phyloP scores from a whole-genome alignment of 2,113 vertebrate species.

The Tenrec ecaudatus region DNA sequence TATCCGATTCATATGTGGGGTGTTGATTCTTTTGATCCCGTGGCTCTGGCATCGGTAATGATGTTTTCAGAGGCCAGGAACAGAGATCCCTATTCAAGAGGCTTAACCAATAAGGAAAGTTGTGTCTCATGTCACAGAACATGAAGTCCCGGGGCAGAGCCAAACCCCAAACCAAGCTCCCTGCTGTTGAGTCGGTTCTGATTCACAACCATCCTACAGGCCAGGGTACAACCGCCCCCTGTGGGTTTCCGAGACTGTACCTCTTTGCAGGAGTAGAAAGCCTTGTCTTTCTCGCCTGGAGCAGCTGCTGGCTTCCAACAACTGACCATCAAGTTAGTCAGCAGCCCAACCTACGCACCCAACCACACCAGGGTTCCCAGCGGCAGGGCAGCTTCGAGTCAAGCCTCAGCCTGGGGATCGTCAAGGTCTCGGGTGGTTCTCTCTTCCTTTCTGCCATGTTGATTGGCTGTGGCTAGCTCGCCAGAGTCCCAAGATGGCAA shows the following conservation, averaged over 20 bases:
- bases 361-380: too few relatives aligned
- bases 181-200: too few relatives aligned
- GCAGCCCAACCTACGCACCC: too few relatives aligned
- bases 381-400: neutral
- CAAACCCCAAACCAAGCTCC: too few relatives aligned
- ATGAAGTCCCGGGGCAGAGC: neutral
- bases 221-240: too few relatives aligned
- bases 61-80: slow-evolving; percentile 33
- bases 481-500: neutral
- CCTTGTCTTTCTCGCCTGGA: too few relatives aligned
- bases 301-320: too few relatives aligned
- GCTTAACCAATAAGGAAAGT: slow-evolving; percentile 29
- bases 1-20: neutral
- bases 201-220: too few relatives aligned
- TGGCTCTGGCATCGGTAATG: neutral
- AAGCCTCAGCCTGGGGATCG: neutral
- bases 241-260: too few relatives aligned
- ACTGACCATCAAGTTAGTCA: too few relatives aligned
- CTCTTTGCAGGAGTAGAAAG: too few relatives aligned
- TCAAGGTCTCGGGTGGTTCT: slow-evolving; percentile 3
- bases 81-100: neutral
- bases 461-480: neutral
- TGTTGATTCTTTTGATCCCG: neutral
- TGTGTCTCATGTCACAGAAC: neutral
- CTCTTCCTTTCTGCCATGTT: neutral